These are phyloP conservation scores for Fratercula arctica DNA, from an alignment of 2,797 vertebrate genomes.

Conservation along the genomic window DNA sequence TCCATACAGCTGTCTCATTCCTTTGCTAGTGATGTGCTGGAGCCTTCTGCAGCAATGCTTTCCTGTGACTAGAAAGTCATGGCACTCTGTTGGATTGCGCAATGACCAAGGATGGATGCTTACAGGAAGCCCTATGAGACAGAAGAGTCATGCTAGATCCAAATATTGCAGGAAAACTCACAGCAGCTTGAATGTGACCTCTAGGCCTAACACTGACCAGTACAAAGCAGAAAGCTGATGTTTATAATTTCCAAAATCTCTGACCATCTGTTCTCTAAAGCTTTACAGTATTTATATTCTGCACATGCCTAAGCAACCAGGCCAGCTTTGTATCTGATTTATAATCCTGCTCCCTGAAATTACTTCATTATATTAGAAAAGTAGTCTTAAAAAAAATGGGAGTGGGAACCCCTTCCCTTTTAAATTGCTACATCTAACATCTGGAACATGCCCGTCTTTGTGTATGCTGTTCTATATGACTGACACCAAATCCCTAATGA, in stretches of 20 bases:
- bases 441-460: background rate
- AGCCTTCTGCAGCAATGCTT: background rate
- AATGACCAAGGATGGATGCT: background rate
- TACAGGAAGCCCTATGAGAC: background rate
- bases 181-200: background rate
- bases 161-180: conserved; percentile 7
- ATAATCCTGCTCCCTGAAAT: conserved; percentile 30
- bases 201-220: background rate
- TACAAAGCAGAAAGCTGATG: conserved; percentile 2
- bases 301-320: conserved; percentile 29
- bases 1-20: background rate
- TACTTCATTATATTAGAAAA: background rate
- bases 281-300: conserved; percentile 53
- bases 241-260: conserved; percentile 49
- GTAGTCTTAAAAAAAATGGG: background rate
- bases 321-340: conserved; percentile 20
- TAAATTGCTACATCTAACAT: background rate
- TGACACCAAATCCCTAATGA: background rate
- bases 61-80: fast-evolving
- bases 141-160: background rate
- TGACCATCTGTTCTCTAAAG: conserved; percentile 63
- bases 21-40: background rate
- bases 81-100: background rate
- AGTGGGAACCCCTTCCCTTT: background rate
- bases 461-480: background rate